Evolutionary conservation across 2,888 invertebrate species (phyloP), one percentile per base, ranked within the genome.

Genomic region (Drepana falcataria): DNA sequence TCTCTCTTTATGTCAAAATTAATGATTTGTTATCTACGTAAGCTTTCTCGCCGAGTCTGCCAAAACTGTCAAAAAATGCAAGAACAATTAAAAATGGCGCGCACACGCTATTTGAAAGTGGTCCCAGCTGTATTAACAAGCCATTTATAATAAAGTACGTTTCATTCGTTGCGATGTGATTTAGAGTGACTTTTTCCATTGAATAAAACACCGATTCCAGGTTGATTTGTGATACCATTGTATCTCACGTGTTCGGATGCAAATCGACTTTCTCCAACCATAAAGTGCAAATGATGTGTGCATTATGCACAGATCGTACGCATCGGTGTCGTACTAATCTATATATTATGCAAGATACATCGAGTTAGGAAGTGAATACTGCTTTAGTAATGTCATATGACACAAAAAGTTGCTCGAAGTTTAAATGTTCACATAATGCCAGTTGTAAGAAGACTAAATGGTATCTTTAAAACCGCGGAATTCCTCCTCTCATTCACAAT

Each of bases 341-440:
- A 51, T 51, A 51, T 51, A 51, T 51, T 51, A 51, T 51, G 34
- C 51, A 51, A 40, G 9, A 7, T 41, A 33, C 33, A 51, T 40
- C 51, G 51, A 51, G 40, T 51, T 34, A 51, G 51, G 40, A 40
- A 51, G 51, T 41, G 35, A 33, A 40, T 34, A 40, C 34, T 51
- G 51, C 40, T 48, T 48, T 2, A 35, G 35, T 35, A 7, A 37
- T 49, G 35, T 5, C 21, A 21, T 21, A 21, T 21, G 21, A 37
- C 40, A 6, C 40, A 6, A 4, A 9, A 9, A 6, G 44, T 40
- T 40, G 40, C 40, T 7, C 9, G 44, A 9, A 6, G 44, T 9
- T 44, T 9, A 9, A 44, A 9, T 44, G 44, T 9, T 44, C 44
- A 9, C 44, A 44, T 9, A 44, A 44, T 44, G 44, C 9, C 44